Evolutionary conservation across 2,888 invertebrate species (phyloP).

Genomic region (Hirtodrosophila histrioides): DNA sequence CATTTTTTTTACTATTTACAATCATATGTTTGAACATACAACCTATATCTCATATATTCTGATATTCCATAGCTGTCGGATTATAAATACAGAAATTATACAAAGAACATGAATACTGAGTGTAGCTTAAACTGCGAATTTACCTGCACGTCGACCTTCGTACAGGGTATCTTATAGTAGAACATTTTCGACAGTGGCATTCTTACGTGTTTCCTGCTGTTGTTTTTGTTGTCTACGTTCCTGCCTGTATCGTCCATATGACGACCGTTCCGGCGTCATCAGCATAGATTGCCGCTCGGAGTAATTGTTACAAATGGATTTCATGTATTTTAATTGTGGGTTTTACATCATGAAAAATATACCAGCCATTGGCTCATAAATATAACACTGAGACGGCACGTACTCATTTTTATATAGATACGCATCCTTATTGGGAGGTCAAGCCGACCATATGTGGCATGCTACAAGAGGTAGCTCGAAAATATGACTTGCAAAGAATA

Average conservation of each 20-base stretch:
- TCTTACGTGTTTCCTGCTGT: constrained; percentile 6
- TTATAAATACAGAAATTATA: no score
- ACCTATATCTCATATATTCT: no score
- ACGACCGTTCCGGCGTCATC: constrained; percentile 70
- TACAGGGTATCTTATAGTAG: no score
- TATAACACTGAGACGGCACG: constrained; percentile 27
- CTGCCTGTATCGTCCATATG: constrained; percentile 48
- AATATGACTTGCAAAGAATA: background rate
- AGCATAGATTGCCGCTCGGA: constrained; percentile 77
- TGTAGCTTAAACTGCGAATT: no score
- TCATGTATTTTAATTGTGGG: constrained; percentile 81
- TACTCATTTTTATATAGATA: background rate
- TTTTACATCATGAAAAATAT: constrained; percentile 78
- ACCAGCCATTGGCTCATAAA: constrained; percentile 66
- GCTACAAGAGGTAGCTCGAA: constrained; percentile 5
- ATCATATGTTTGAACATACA: no score
- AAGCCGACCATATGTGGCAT: constrained; percentile 7
- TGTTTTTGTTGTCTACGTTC: constrained; percentile 4
- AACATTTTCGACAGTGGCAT: background rate
- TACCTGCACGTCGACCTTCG: no score
- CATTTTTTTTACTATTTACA: no score
- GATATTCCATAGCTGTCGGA: no score
- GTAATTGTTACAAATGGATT: constrained; percentile 82
- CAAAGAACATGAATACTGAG: no score
- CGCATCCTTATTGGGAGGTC: constrained; percentile 38